Evolutionary conservation across 2,888 invertebrate genomes (phyloP).

Genomic region (Harmothoe impar): DNA sequence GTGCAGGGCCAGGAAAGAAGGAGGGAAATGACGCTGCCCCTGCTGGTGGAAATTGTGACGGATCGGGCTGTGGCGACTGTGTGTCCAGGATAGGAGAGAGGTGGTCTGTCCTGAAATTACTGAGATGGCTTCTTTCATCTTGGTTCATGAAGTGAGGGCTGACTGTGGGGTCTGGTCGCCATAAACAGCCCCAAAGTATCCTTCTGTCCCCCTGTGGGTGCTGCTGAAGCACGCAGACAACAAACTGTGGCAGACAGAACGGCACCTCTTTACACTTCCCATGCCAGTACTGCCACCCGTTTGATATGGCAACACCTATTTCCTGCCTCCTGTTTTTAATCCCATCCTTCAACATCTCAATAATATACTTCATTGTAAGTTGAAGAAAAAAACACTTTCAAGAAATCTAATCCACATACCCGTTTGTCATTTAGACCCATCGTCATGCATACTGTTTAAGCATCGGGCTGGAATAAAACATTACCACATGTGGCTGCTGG

Average conservation of each 20-base stretch:
- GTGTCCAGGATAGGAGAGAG: neutral
- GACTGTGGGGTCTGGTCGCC: neutral
- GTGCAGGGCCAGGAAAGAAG: neutral
- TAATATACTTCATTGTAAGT: too few relatives aligned
- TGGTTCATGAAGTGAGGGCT: neutral
- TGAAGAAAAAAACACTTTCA: too few relatives aligned
- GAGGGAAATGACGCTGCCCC: neutral
- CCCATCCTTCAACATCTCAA: neutral
- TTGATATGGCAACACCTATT: neutral
- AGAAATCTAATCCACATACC: neutral
- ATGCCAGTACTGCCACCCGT: neutral
- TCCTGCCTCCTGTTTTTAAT: neutral
- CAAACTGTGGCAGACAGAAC: neutral
- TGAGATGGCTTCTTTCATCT: constrained; percentile 38
- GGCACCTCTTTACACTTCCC: neutral
- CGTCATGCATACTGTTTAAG: neutral
- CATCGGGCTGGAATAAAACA: neutral
- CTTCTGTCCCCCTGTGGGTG: neutral
- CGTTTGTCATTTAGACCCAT: neutral
- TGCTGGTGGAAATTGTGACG: neutral
- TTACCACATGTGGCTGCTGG: neutral
- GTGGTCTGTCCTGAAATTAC: neutral
- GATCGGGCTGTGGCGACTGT: constrained; percentile 2
- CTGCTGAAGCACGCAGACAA: neutral
- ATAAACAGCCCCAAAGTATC: neutral